A percentile compares a stretch with the other conserved stretches of the same genome.
Evolutionary conservation across 2,113 vertebrate genomes (phyloP).

Genomic region (Dicerorhinus sumatrensis): DNA sequence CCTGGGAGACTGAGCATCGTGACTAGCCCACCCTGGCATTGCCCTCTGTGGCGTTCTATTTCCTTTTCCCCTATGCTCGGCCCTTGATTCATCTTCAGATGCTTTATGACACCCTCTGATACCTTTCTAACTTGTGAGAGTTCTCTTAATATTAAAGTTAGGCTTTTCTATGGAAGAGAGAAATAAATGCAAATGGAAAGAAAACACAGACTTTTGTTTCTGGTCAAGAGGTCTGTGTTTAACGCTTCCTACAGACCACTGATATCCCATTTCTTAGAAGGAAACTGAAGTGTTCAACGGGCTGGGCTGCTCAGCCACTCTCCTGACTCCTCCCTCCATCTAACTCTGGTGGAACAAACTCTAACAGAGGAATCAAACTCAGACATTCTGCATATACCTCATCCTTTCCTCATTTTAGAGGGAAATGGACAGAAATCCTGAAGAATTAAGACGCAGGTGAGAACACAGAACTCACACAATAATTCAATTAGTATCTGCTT

Average conservation of each 20-base stretch:
- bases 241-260: constrained; percentile 48
- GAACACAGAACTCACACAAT: neutral
- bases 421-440: constrained; percentile 18
- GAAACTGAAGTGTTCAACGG: constrained; percentile 54
- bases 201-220: neutral
- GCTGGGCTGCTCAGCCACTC: neutral
- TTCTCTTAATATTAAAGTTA: neutral
- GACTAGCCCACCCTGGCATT: fast-evolving
- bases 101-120: neutral
- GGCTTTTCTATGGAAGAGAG: neutral
- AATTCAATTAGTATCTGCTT: neutral
- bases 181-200: neutral
- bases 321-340: neutral
- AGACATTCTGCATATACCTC: neutral
- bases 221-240: neutral
- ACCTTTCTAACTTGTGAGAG: neutral
- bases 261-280: constrained; percentile 57
- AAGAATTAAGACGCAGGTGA: neutral
- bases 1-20: neutral
- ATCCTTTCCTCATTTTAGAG: neutral
- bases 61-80: neutral
- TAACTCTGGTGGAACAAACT: neutral
- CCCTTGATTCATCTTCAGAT: neutral
- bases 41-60: neutral
- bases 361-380: neutral